These are phyloP conservation scores for Carapus acus DNA, from an alignment of 2,797 vertebrate genomes.

Conservation along the genomic window DNA sequence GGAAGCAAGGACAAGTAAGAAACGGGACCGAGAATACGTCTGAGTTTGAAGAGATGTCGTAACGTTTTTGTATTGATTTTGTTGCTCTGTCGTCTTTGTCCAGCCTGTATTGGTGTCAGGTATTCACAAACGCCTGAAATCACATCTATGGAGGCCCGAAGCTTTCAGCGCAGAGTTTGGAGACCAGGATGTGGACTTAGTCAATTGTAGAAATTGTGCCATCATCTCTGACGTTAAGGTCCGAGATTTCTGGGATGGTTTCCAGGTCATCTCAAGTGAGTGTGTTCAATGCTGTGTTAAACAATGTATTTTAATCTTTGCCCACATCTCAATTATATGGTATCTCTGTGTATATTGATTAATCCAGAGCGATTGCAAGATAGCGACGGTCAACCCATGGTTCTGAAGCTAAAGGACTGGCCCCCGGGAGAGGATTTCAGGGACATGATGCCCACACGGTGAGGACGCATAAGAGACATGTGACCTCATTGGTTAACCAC, in stretches of 20 bases:
- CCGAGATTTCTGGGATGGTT: constrained; percentile 99
- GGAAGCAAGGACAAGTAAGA: constrained; percentile 97
- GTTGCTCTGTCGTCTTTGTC: constrained; percentile 5
- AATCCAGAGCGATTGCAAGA: constrained; percentile 84
- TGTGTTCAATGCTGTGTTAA: constrained; percentile 23
- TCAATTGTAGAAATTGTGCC: constrained; percentile 97
- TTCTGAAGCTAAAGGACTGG: constrained; percentile 98
- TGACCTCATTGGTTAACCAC: too few species aligned
- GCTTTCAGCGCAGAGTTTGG: constrained; percentile 98
- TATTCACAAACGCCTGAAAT: constrained; percentile 91
- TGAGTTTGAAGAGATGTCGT: background rate
- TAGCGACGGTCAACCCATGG: constrained; percentile 90
- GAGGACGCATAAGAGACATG: constrained; percentile 29
- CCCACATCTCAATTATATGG: background rate
- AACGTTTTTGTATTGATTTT: background rate
- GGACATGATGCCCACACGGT: constrained; percentile 99
- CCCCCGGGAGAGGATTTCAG: constrained; percentile 97
- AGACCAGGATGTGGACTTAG: constrained; percentile 96
- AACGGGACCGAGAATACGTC: background rate
- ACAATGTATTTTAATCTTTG: too few species aligned
- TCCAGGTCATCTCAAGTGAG: constrained; percentile 94
- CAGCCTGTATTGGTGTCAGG: constrained; percentile 98
- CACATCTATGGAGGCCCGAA: constrained; percentile 86
- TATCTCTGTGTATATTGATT: constrained; percentile 12
- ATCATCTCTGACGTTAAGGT: constrained; percentile 99